These are phyloP conservation scores for Cromileptes altivelis DNA, from an alignment of 2,113 vertebrate genomes.

Conservation along the genomic window DNA sequence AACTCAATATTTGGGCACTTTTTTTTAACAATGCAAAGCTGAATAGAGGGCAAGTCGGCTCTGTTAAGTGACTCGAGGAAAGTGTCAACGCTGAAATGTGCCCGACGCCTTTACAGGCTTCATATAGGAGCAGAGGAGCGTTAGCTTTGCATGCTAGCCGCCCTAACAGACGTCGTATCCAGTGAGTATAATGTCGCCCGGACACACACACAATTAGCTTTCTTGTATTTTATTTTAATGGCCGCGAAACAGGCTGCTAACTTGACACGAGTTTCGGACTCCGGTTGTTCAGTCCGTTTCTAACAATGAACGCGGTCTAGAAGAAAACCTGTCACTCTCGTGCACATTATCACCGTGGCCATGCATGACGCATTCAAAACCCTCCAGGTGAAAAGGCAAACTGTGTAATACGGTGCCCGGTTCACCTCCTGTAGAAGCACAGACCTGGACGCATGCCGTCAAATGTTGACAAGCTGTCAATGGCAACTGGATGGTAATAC, in stretches of 20 bases:
- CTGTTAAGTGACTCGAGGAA: slow-evolving; percentile 8
- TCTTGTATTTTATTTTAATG: not conserved
- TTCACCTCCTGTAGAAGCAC: not conserved
- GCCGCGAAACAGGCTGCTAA: not conserved
- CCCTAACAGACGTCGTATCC: not conserved
- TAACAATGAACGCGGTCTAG: not conserved
- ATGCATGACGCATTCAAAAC: slow-evolving; percentile 40
- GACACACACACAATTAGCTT: not conserved
- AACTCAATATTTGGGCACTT: slow-evolving; percentile 19
- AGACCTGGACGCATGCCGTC: slow-evolving; percentile 55
- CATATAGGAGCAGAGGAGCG: not conserved
- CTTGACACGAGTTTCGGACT: slow-evolving; percentile 30
- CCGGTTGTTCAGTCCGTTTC: not conserved
- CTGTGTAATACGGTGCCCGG: not conserved
- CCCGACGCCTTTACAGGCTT: not conserved
- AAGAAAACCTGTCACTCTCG: slow-evolving; percentile 27
- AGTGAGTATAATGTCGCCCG: not conserved
- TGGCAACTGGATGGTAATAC: slow-evolving; percentile 76
- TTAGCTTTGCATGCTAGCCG: slow-evolving; percentile 59
- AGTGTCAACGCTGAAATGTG: slow-evolving; percentile 38
- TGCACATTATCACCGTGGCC: not conserved
- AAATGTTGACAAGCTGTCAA: slow-evolving; percentile 74
- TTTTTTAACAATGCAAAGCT: slow-evolving; percentile 7
- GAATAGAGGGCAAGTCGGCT: not conserved
- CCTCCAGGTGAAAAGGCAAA: slow-evolving; percentile 29